A percentile compares a stretch with the other conserved stretches of the same genome.
phyloP scores from a whole-genome alignment of 2,888 invertebrate species.

The Seira ritae region DNA sequence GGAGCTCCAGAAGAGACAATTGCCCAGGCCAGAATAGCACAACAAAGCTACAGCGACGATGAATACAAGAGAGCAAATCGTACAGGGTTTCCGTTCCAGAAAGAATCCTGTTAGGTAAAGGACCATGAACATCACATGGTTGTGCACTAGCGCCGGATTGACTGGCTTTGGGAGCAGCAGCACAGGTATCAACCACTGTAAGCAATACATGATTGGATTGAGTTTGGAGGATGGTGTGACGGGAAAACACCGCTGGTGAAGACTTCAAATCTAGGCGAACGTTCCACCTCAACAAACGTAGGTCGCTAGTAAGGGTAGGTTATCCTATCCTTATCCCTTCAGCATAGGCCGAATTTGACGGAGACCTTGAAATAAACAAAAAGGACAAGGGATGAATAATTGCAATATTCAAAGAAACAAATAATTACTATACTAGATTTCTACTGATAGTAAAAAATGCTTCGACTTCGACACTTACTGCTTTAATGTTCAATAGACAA shows the following conservation, averaged over 20 bases:
- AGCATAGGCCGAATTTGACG: too few relatives aligned
- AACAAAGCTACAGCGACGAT: conserved; percentile 93
- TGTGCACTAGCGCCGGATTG: conserved; percentile 96
- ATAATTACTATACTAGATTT: too few relatives aligned
- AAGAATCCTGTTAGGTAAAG: conserved; percentile 97
- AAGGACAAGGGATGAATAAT: too few relatives aligned
- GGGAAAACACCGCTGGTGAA: neutral
- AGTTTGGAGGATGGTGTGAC: too few relatives aligned
- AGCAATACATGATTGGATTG: conserved; percentile 94
- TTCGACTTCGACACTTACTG: too few relatives aligned
- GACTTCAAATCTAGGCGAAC: neutral
- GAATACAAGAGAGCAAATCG: conserved; percentile 97
- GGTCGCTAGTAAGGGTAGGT: too few relatives aligned
- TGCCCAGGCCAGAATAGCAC: conserved; percentile 97
- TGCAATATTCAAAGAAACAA: too few relatives aligned
- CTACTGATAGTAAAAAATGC: too few relatives aligned
- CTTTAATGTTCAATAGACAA: too few relatives aligned
- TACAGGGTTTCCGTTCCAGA: conserved; percentile 96
- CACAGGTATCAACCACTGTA: conserved; percentile 98
- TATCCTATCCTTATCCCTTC: too few relatives aligned
- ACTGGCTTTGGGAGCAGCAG: conserved; percentile 97
- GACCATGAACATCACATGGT: conserved; percentile 98
- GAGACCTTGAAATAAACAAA: too few relatives aligned
- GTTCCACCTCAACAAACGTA: neutral
- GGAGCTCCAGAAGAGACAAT: conserved; percentile 93